Evolutionary conservation across 2,888 invertebrate species (phyloP).

Genomic region (Diogma glabrata): DNA sequence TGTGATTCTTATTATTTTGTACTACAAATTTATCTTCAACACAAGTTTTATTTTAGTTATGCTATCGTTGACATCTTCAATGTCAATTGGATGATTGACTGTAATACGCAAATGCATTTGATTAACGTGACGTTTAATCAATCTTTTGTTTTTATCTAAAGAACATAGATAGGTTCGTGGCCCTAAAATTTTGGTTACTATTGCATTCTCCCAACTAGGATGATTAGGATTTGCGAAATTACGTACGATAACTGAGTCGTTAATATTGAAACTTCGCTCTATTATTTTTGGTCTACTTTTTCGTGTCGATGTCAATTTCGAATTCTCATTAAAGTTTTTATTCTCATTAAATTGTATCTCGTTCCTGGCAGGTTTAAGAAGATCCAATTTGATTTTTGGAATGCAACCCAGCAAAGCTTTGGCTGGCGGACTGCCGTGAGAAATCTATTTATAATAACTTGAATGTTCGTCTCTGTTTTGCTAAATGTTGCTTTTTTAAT

Average conservation of each 20-base stretch:
- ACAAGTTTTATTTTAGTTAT: too few relatives aligned
- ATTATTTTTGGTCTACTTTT: neutral
- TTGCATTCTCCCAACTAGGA: neutral
- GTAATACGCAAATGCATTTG: too few relatives aligned
- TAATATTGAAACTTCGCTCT: neutral
- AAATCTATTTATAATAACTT: neutral
- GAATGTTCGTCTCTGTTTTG: neutral
- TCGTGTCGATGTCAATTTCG: neutral
- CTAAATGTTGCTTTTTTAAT: neutral
- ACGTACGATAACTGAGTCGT: neutral
- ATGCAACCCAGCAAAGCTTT: neutral
- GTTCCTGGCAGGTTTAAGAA: too few relatives aligned
- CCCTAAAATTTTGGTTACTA: neutral
- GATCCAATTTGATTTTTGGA: neutral
- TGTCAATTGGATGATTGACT: too few relatives aligned
- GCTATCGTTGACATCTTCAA: too few relatives aligned
- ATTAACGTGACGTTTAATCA: too few relatives aligned
- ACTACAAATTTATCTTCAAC: too few relatives aligned
- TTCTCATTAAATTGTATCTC: too few relatives aligned
- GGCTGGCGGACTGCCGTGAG: neutral
- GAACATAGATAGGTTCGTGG: too few relatives aligned
- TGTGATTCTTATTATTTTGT: too few relatives aligned
- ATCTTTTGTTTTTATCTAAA: too few relatives aligned
- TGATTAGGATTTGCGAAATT: neutral
- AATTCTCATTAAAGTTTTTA: neutral